Evolutionary conservation across 2,888 invertebrate genomes (phyloP).

Genomic region (Buathra laborator): DNA sequence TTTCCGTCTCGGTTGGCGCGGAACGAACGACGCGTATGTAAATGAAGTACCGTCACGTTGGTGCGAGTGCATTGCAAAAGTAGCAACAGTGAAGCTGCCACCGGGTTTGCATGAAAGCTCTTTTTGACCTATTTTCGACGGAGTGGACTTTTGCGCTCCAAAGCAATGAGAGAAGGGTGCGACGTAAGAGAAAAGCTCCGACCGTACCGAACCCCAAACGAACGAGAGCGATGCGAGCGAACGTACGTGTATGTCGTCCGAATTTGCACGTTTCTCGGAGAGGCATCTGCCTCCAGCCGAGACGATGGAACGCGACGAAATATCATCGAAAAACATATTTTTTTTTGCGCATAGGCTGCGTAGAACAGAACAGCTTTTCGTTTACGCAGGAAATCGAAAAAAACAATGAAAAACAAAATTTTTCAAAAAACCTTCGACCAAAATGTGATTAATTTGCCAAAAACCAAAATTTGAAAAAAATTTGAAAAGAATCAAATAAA

Average conservation of each 20-base stretch:
- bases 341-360: no score
- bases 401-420: no score
- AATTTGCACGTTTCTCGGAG: background rate
- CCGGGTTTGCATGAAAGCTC: constrained; percentile 40
- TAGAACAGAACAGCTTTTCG: no score
- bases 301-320: background rate
- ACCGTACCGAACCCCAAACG: constrained; percentile 9
- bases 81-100: constrained; percentile 47
- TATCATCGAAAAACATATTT: no score
- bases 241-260: background rate
- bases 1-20: constrained; percentile 59
- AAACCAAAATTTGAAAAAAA: no score
- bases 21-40: constrained; percentile 64
- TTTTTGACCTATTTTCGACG: constrained; percentile 61
- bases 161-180: constrained; percentile 32
- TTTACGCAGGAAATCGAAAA: no score
- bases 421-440: no score
- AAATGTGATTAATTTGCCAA: no score
- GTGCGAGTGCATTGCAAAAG: constrained; percentile 53
- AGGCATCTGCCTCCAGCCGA: background rate
- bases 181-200: constrained; percentile 14
- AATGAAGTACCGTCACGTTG: constrained; percentile 60
- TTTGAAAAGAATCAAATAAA: no score
- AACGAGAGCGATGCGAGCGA: background rate
- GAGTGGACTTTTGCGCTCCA: constrained; percentile 35